These are phyloP conservation scores for Caranx melampygus DNA, from an alignment of 2,113 vertebrate species.

Conservation along the genomic window DNA sequence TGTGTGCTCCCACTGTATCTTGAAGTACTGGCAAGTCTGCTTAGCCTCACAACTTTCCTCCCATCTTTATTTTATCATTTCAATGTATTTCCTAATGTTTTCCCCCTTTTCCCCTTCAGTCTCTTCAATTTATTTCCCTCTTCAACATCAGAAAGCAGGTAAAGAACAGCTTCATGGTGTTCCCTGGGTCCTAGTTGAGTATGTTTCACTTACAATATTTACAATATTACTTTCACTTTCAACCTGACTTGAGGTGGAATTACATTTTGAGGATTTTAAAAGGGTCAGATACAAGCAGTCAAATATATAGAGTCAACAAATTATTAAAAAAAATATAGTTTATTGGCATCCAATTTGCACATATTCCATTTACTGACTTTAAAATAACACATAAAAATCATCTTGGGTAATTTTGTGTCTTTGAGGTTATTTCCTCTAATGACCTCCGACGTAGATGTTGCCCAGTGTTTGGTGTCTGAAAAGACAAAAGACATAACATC, in stretches of 20 bases:
- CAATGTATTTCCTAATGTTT: background rate
- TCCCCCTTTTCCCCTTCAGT: background rate
- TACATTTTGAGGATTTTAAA: background rate
- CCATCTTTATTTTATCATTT: background rate
- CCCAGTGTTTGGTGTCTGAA: background rate
- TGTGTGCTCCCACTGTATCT: background rate
- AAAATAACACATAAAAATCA: background rate
- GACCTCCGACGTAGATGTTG: background rate
- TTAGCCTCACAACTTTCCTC: background rate
- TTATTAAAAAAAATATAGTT: conserved; percentile 14
- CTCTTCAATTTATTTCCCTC: background rate
- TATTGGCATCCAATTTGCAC: background rate
- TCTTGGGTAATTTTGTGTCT: background rate
- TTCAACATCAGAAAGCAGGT: no score
- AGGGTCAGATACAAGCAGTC: background rate
- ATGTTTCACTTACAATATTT: no score
- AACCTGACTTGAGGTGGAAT: no score
- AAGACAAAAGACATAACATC: conserved; percentile 1
- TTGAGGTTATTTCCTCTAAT: background rate
- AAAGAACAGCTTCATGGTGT: background rate
- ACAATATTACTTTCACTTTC: no score
- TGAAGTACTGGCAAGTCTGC: background rate
- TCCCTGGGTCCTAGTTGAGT: background rate
- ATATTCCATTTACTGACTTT: background rate
- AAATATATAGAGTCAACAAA: background rate